A percentile compares a stretch with the other conserved stretches of the same genome.
phyloP scores from a whole-genome alignment of 2,113 vertebrate genomes.

The Mionectes macconnelli region DNA sequence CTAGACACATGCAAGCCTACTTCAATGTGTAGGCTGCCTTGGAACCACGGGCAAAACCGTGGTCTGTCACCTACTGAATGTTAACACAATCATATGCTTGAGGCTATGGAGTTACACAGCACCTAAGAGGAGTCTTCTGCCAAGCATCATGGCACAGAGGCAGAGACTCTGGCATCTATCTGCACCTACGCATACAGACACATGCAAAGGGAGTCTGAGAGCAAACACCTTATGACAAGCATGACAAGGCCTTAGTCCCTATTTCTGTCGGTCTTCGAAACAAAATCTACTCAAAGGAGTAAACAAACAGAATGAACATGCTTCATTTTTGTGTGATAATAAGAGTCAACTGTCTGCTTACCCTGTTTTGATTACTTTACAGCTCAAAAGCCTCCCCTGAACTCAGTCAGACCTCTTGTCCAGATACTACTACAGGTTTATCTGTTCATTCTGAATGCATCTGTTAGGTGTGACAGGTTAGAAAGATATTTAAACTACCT shows the following conservation, averaged over 20 bases:
- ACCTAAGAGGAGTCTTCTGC: background rate
- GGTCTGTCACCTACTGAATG: background rate
- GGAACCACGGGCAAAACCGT: background rate
- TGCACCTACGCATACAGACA: too few relatives aligned
- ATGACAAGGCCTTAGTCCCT: background rate
- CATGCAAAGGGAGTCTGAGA: background rate
- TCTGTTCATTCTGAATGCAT: background rate
- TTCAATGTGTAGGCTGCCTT: background rate
- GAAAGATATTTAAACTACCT: background rate
- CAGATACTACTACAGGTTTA: background rate
- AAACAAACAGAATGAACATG: background rate
- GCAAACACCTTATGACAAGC: background rate
- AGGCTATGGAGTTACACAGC: background rate
- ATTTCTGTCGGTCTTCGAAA: background rate
- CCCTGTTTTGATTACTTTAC: background rate
- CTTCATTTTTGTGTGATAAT: background rate
- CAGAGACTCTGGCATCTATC: background rate
- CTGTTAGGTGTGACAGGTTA: background rate
- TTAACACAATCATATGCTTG: background rate
- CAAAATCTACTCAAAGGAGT: background rate
- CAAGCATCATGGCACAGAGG: background rate
- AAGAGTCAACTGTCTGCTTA: background rate
- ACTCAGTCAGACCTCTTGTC: background rate
- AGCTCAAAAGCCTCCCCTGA: background rate
- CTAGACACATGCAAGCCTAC: background rate